Conservation (phyloP, 2,888 invertebrate species). For the Pristionchus exspectatus region DNA sequence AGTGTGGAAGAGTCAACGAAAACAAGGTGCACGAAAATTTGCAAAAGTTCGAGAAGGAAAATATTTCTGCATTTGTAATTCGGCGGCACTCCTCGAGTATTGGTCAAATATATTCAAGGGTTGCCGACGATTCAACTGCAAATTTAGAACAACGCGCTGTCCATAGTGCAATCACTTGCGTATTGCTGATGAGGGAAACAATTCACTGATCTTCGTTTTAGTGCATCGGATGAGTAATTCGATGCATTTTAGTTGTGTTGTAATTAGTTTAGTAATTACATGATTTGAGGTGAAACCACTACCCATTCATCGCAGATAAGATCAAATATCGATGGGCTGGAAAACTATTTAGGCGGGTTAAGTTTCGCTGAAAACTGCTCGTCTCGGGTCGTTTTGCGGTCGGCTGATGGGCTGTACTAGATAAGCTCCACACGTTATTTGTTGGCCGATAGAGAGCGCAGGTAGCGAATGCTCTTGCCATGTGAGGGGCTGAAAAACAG, state of each 20-base stretch:
- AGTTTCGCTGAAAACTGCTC: neutral
- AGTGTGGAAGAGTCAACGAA: neutral
- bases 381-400: constrained; percentile 38
- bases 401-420: neutral
- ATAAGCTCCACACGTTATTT: neutral
- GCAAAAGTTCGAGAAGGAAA: neutral
- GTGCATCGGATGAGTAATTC: neutral
- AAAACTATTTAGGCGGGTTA: neutral
- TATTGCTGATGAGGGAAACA: neutral
- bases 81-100: neutral
- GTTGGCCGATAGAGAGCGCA: neutral
- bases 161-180: neutral
- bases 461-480: neutral
- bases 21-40: neutral
- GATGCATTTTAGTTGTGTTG: neutral
- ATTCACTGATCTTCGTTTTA: neutral
- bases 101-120: too few relatives aligned
- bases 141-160: neutral
- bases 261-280: too few relatives aligned
- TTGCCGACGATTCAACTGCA: neutral
- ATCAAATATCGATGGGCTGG: neutral
- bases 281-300: neutral
- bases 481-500: neutral
- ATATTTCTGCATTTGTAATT: neutral
- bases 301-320: neutral